These are phyloP conservation scores for Cottoperca gobio DNA, from an alignment of 2,797 vertebrate species.

Conservation along the genomic window DNA sequence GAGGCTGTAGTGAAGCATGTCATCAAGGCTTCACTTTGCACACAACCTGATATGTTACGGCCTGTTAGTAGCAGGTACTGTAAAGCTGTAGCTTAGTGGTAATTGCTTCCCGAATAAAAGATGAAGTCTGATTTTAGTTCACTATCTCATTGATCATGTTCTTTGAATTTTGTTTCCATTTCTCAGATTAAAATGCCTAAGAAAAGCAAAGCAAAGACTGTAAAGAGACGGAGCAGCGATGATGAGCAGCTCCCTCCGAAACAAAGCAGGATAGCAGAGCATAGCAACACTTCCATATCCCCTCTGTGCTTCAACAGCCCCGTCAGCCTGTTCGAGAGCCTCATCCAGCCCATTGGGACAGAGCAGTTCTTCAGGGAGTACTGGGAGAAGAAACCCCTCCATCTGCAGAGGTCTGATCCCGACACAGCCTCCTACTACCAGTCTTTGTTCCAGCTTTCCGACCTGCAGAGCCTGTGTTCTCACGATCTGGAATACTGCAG, in stretches of 20 bases:
- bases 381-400: constrained; percentile 93
- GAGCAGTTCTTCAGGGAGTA: constrained; percentile 89
- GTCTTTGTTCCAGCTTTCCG: constrained; percentile 88
- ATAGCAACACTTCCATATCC: neutral
- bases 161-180: neutral
- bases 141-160: neutral
- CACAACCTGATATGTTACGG: no score
- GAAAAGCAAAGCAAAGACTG: constrained; percentile 71
- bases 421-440: constrained; percentile 80
- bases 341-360: constrained; percentile 86
- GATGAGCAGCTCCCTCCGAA: constrained; percentile 33
- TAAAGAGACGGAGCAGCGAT: constrained; percentile 43
- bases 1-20: no score
- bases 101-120: no score
- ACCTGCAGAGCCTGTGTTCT: constrained; percentile 85
- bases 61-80: no score
- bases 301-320: constrained; percentile 85
- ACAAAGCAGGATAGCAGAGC: constrained; percentile 43
- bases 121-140: no score
- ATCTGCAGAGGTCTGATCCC: constrained; percentile 85
- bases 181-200: constrained; percentile 83
- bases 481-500: constrained; percentile 83
- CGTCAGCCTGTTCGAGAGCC: constrained; percentile 86
- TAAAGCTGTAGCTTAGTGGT: no score
- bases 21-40: no score